Evolutionary conservation across 2,888 invertebrate genomes (phyloP), one percentile per base, ranked within the genome.

Genomic region (Alviniconcha strummeri): DNA sequence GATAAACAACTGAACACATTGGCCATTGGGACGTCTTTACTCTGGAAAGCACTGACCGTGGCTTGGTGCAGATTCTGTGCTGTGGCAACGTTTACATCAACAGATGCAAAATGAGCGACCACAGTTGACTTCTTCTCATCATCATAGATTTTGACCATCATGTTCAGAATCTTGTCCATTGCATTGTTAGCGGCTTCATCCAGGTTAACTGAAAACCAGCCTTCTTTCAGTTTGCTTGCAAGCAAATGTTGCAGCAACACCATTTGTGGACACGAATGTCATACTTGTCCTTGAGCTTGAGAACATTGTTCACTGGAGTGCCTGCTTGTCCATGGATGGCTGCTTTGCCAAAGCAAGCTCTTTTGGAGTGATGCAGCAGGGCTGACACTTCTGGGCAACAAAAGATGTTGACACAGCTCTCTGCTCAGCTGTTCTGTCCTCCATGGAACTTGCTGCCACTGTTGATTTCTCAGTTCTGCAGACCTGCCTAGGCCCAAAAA

Each of bases 121-220:
- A 19, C 1, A 0, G 57, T 13, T 11, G 57, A 4, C 3, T 54
- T 19, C 3, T 9, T 9, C 7, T 77, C 77, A 3, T 57, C 57
- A 77, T 77, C 57, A 77, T 5, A 77, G 8, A 17, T 60, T 19
- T 19, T 2, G 0, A 77, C 60, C 1, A 77, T 2, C 13, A 77
- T 60, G 60, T 77, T 77, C 5, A 77, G 55, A 57, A 77, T 36
- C 19, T 77, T 77, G 60, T 77, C 36, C 57, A 77, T 60, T 4
- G 77, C 57, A 1, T 77, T 77, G 54, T 74, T 52, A 2, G 77
- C 60, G 5, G 77, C 77, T 19, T 77, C 77, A 77, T 77, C 77
- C 1, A 77, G 1, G 36, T 77, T 77, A 7, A 77, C 9, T 9
- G 57, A 17, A 9, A 77, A 60, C 6, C 1, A 19, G 1, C 0